Conservation (phyloP, 2,888 invertebrate species). For the Therioaphis trifolii region DNA sequence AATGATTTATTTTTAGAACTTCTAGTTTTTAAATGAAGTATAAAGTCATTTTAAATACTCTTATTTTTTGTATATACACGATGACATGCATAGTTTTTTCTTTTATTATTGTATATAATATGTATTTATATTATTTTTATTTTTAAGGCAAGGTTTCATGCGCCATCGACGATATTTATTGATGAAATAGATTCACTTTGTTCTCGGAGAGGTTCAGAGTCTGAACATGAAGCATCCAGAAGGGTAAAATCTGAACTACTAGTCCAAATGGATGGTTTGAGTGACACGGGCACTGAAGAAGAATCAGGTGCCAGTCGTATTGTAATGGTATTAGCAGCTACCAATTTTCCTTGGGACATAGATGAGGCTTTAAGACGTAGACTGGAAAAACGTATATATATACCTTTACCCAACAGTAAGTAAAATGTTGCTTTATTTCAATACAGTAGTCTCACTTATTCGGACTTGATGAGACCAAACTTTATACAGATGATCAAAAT, state of each 20-base stretch:
- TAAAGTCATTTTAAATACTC: too few relatives aligned
- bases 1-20: too few relatives aligned
- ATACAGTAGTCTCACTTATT: too few relatives aligned
- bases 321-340: constrained; percentile 98
- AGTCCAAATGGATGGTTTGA: constrained; percentile 98
- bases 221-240: constrained; percentile 97
- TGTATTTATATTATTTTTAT: neutral
- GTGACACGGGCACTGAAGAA: constrained; percentile 72
- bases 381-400: constrained; percentile 97
- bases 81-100: neutral
- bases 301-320: constrained; percentile 73
- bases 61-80: too few relatives aligned
- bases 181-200: constrained; percentile 99
- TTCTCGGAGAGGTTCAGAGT: constrained; percentile 92
- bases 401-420: constrained; percentile 90
- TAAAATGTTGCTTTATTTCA: neutral
- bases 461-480: too few relatives aligned
- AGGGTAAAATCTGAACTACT: constrained; percentile 97
- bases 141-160: constrained; percentile 91
- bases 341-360: constrained; percentile 99
- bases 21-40: too few relatives aligned
- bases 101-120: neutral
- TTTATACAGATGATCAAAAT: too few relatives aligned
- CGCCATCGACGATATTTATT: constrained; percentile 98
- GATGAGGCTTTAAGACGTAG: constrained; percentile 94